phyloP scores from a whole-genome alignment of 2,888 invertebrate species.

The Drosophila paranaensis region DNA sequence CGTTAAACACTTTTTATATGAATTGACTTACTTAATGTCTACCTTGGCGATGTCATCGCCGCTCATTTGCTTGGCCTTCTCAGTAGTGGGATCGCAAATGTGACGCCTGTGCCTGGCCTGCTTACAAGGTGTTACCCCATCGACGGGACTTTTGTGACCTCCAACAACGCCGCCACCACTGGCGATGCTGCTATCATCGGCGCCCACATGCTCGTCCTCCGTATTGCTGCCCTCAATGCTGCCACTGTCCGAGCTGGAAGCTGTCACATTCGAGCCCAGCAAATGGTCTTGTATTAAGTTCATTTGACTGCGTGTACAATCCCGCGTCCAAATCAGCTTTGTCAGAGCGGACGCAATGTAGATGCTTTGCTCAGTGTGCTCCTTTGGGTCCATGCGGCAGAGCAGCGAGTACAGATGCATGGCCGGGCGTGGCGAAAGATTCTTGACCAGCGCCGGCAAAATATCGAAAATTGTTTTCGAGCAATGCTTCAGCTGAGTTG shows the following conservation, averaged over 20 bases:
- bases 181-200: constrained; percentile 87
- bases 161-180: constrained; percentile 77
- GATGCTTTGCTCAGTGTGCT: constrained; percentile 96
- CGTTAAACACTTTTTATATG: not conserved
- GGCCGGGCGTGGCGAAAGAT: constrained; percentile 94
- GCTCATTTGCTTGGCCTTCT: constrained; percentile 72
- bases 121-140: constrained; percentile 86
- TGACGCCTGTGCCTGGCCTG: constrained; percentile 84
- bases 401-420: constrained; percentile 94
- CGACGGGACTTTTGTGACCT: constrained; percentile 84
- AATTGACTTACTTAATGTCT: constrained; percentile 75
- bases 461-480: constrained; percentile 97
- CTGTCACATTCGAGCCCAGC: constrained; percentile 85
- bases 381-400: constrained; percentile 94
- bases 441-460: constrained; percentile 94
- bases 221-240: constrained; percentile 93
- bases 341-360: constrained; percentile 95
- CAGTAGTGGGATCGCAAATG: constrained; percentile 82
- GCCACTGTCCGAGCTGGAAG: constrained; percentile 91
- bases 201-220: constrained; percentile 89
- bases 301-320: constrained; percentile 85
- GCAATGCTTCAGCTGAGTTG: constrained; percentile 97
- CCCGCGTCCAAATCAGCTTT: constrained; percentile 96
- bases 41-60: constrained; percentile 77
- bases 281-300: constrained; percentile 84